phyloP scores from a whole-genome alignment of 2,797 vertebrate genomes.

The Limnodromus scolopaceus region DNA sequence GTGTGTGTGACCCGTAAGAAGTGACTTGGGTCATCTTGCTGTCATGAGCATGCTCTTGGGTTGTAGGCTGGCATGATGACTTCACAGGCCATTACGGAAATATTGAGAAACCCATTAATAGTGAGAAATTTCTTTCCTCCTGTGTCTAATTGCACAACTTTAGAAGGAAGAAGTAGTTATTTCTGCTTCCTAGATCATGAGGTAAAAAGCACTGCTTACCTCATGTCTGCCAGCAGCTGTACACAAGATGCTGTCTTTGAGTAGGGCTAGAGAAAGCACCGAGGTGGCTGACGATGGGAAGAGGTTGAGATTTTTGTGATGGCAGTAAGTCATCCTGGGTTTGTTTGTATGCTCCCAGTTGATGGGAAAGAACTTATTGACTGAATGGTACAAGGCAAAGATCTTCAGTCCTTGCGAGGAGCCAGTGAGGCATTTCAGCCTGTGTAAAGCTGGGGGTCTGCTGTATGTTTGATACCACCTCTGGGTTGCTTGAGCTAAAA shows the following conservation, averaged over 20 bases:
- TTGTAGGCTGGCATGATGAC: neutral
- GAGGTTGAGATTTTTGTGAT: neutral
- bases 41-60: accelerated
- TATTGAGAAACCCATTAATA: neutral
- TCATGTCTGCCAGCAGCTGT: neutral
- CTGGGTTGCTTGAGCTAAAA: neutral
- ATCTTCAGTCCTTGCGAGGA: neutral
- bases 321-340: neutral
- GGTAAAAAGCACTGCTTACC: accelerated
- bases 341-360: neutral
- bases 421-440: neutral
- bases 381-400: neutral
- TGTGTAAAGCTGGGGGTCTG: neutral
- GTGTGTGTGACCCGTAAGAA: accelerated
- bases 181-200: neutral
- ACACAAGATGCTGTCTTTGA: neutral
- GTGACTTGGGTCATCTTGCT: accelerated
- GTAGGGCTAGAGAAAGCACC: neutral
- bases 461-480: accelerated
- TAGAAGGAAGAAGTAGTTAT: neutral
- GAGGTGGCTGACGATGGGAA: neutral
- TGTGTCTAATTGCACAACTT: neutral
- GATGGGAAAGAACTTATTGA: neutral
- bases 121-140: neutral
- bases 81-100: neutral